These are phyloP conservation scores for Calliphora vicina DNA, from an alignment of 1,140 invertebrate genomes.

Conservation along the genomic window DNA sequence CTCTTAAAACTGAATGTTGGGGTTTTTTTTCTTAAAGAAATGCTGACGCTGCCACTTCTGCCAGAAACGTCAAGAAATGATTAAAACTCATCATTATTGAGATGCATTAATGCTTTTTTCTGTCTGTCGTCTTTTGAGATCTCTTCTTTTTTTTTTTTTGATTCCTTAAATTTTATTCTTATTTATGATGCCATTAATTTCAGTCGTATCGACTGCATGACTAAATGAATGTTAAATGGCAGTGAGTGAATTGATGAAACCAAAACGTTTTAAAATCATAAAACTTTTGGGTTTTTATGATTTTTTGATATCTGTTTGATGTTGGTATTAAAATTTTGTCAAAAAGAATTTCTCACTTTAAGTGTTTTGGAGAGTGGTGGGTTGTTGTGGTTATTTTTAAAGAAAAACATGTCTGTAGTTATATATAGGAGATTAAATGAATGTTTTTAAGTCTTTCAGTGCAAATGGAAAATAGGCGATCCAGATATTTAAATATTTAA, in stretches of 20 bases:
- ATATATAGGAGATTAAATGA: no score
- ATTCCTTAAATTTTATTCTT: not conserved
- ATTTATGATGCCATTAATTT: constrained; percentile 8
- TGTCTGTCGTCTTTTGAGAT: not conserved
- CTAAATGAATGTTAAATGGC: no score
- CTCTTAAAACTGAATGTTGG: not conserved
- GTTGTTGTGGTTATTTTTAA: no score
- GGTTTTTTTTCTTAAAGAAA: not conserved
- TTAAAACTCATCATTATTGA: constrained; percentile 6
- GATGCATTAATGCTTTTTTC: not conserved
- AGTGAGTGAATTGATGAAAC: not conserved
- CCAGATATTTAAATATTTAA: no score
- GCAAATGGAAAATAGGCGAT: no score
- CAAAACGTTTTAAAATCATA: not conserved
- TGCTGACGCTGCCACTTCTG: not conserved
- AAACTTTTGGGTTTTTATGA: not conserved
- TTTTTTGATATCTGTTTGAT: not conserved
- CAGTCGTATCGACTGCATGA: not conserved
- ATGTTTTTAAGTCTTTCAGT: no score
- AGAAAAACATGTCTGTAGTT: no score
- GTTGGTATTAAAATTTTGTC: no score
- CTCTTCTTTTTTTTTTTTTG: not conserved
- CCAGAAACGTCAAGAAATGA: not conserved
- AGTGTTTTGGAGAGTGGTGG: no score
- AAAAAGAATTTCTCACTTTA: no score